Percentiles rank a stretch among this genome's conserved stretches.
These are phyloP conservation scores for Ictidomys tridecemlineatus DNA, from an alignment of 2,113 vertebrate genomes.

Conservation along the genomic window DNA sequence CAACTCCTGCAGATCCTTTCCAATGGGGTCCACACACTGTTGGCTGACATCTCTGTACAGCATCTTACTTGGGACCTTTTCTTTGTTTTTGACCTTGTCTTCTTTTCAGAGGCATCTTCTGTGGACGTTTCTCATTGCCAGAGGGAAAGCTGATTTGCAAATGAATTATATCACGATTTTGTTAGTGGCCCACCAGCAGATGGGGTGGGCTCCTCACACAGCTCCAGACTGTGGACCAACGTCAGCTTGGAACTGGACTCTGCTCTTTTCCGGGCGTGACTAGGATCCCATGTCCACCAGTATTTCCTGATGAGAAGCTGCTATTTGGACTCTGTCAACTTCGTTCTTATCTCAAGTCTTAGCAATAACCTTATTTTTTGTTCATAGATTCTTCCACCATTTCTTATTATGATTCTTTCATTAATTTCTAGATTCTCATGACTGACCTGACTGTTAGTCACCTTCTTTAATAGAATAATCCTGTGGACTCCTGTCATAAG, in stretches of 20 bases:
- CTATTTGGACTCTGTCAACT: constrained; percentile 84
- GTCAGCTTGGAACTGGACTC: constrained; percentile 96
- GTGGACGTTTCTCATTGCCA: constrained; percentile 94
- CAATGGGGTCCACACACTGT: constrained; percentile 97
- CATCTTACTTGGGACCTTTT: constrained; percentile 93
- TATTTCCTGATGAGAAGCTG: constrained; percentile 83
- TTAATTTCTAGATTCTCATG: constrained; percentile 89
- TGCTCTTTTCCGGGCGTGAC: not conserved
- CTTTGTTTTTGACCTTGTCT: constrained; percentile 95
- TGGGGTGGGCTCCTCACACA: constrained; percentile 94
- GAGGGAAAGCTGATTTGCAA: constrained; percentile 96
- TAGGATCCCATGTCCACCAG: not conserved
- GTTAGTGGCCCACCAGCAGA: constrained; percentile 91
- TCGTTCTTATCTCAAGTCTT: constrained; percentile 88
- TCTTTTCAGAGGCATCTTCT: constrained; percentile 95
- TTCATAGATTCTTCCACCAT: constrained; percentile 88
- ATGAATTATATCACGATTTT: constrained; percentile 94
- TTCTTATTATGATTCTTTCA: constrained; percentile 89
- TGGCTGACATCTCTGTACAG: constrained; percentile 96
- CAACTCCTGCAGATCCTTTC: constrained; percentile 97
- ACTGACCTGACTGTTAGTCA: constrained; percentile 88
- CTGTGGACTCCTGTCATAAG: constrained; percentile 71
- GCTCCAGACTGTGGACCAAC: constrained; percentile 94
- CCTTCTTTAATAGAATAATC: constrained; percentile 85
- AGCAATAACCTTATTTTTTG: constrained; percentile 87